Percentiles rank a stretch among this genome's conserved stretches.
Evolutionary conservation across 2,113 vertebrate genomes (phyloP).

Genomic region (Pogona vitticeps): DNA sequence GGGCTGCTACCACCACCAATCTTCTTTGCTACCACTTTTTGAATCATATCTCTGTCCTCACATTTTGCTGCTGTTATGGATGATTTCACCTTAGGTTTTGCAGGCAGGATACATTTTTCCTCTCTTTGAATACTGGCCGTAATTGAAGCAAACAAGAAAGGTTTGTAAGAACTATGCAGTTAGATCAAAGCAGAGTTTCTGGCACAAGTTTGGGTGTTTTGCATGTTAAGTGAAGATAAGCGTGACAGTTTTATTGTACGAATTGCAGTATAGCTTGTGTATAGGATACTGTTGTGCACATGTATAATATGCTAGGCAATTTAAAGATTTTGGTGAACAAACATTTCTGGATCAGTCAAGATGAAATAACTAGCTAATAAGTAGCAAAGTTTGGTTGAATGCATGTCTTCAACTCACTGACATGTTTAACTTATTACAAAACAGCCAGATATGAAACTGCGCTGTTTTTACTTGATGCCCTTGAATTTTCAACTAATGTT

Average conservation of each 20-base stretch:
- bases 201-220: conserved; percentile 9
- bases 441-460: background rate
- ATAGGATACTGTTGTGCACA: background rate
- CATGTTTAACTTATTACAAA: background rate
- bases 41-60: background rate
- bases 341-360: background rate
- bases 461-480: background rate
- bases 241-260: conserved; percentile 1
- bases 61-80: background rate
- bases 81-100: background rate
- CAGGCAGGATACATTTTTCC: background rate
- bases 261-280: background rate
- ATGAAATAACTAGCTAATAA: background rate
- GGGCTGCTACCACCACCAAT: background rate
- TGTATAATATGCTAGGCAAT: background rate
- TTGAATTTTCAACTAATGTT: background rate
- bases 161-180: conserved; percentile 3
- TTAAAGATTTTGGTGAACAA: background rate
- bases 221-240: conserved; percentile 17
- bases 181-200: background rate
- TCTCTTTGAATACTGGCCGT: background rate
- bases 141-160: conserved; percentile 7
- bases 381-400: background rate
- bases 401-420: background rate
- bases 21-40: background rate